phyloP scores from a whole-genome alignment of 2,113 vertebrate genomes.

The Leptobrachium leishanense region DNA sequence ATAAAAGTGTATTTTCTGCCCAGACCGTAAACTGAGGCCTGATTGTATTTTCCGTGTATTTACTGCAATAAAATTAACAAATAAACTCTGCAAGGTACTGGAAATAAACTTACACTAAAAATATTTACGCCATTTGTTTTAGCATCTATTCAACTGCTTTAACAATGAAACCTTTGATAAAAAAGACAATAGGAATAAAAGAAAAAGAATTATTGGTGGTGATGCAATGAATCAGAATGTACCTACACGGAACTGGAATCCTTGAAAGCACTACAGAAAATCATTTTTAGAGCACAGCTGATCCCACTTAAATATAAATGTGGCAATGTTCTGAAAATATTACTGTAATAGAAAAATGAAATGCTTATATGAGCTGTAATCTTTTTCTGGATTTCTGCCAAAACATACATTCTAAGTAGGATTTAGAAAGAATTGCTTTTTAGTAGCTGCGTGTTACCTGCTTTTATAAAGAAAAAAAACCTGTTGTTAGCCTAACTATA shows the following conservation, averaged over 20 bases:
- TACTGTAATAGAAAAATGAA: slow-evolving; percentile 49
- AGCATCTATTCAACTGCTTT: background rate
- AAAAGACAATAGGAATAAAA: slow-evolving; percentile 3
- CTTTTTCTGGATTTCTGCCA: slow-evolving; percentile 38
- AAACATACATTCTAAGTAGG: slow-evolving; percentile 46
- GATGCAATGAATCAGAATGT: slow-evolving; percentile 11
- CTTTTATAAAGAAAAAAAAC: slow-evolving; percentile 33
- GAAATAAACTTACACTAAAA: background rate
- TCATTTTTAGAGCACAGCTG: slow-evolving; percentile 48
- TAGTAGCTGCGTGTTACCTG: slow-evolving; percentile 40
- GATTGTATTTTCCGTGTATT: no score
- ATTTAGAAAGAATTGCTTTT: slow-evolving; percentile 47
- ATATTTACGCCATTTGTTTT: background rate
- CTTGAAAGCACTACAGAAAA: slow-evolving; percentile 26
- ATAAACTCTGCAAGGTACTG: no score
- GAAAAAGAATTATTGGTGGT: background rate
- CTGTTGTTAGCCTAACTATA: slow-evolving; percentile 27
- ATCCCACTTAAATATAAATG: slow-evolving; percentile 50
- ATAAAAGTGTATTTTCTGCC: no score
- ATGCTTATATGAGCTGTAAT: slow-evolving; percentile 48
- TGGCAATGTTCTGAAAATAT: slow-evolving; percentile 50
- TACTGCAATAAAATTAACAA: no score
- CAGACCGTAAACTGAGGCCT: no score
- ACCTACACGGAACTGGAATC: slow-evolving; percentile 14
- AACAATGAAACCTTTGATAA: background rate